These are phyloP conservation scores for Drosophila triauraria DNA, from an alignment of 1,140 invertebrate species.

Conservation along the genomic window DNA sequence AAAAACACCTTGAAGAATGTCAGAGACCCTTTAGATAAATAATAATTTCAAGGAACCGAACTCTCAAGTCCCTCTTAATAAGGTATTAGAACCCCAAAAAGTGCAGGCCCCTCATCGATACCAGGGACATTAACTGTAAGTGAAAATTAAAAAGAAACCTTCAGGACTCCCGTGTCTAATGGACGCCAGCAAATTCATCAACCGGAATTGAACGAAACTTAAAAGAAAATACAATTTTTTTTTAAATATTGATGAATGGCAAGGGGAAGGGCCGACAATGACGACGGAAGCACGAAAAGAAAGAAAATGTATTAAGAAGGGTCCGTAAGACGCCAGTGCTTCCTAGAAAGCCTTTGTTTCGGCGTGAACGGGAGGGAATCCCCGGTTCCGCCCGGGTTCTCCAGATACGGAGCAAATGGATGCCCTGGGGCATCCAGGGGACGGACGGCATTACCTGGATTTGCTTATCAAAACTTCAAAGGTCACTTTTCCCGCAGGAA, in stretches of 20 bases:
- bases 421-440: conserved; percentile 1
- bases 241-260: conserved; percentile 39
- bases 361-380: too few species aligned
- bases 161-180: background rate
- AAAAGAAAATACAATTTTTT: conserved; percentile 7
- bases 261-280: background rate
- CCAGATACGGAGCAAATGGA: background rate
- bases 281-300: conserved; percentile 5
- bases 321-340: conserved; percentile 19
- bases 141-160: conserved; percentile 10
- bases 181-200: conserved; percentile 2
- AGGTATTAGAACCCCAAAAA: background rate
- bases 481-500: conserved; percentile 18
- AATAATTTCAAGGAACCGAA: background rate
- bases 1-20: background rate
- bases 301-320: conserved; percentile 34
- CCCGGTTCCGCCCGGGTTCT: background rate
- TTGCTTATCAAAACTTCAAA: conserved; percentile 59
- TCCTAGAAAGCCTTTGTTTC: conserved; percentile 30
- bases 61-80: too few species aligned
- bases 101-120: background rate
- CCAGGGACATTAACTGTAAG: background rate
- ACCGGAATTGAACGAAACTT: conserved; percentile 11
- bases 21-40: background rate
- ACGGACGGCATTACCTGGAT: conserved; percentile 39